Evolutionary conservation across 1,140 invertebrate species (phyloP).

Genomic region (Drosophila seguyi): DNA sequence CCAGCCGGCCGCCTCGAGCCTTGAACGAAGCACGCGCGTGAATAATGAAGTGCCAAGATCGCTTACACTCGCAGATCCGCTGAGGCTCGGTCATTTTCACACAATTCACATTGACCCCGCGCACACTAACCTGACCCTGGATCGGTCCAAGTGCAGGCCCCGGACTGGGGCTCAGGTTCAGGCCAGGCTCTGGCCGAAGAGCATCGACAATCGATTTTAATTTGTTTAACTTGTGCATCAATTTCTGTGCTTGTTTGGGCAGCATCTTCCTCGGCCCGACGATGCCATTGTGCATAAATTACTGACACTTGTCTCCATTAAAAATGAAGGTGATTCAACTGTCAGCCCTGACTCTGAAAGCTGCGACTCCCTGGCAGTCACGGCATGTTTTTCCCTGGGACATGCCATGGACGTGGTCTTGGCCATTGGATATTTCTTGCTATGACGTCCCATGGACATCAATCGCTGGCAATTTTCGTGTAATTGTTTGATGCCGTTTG

Average conservation of each 20-base stretch:
- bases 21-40: conserved; percentile 80
- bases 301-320: conserved; percentile 84
- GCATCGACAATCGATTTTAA: conserved; percentile 79
- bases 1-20: no score
- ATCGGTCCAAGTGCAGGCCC: conserved; percentile 14
- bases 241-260: conserved; percentile 76
- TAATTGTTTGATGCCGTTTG: conserved; percentile 72
- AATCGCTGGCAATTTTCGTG: conserved; percentile 81
- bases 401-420: conserved; percentile 46
- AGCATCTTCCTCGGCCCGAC: conserved; percentile 8
- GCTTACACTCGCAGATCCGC: conserved; percentile 61
- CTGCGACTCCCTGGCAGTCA: conserved; percentile 57
- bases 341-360: conserved; percentile 61
- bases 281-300: conserved; percentile 78
- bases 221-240: conserved; percentile 84
- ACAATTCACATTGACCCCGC: conserved; percentile 80
- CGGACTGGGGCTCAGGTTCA: conserved; percentile 55
- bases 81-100: conserved; percentile 68
- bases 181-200: no score
- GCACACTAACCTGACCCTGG: conserved; percentile 73
- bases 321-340: conserved; percentile 84
- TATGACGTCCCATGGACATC: conserved; percentile 77
- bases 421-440: conserved; percentile 32
- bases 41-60: conserved; percentile 85
- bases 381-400: conserved; percentile 71